Percentiles rank a stretch among this genome's conserved stretches.
These are phyloP conservation scores for Sardina pilchardus DNA, from an alignment of 2,113 vertebrate species.

Conservation along the genomic window DNA sequence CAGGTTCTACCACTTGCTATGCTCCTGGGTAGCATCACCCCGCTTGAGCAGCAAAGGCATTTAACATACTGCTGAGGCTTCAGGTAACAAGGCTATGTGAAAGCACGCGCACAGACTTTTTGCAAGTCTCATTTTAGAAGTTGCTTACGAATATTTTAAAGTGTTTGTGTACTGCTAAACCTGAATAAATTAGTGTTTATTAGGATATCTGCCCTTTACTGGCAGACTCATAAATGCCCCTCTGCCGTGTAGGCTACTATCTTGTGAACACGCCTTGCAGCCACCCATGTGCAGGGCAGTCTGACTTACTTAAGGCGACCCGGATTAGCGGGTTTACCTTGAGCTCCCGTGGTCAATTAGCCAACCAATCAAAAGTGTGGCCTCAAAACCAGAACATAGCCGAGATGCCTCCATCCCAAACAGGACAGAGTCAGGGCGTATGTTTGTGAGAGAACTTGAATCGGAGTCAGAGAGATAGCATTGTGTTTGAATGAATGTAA, in stretches of 20 bases:
- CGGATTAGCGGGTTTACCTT: background rate
- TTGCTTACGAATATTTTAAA: background rate
- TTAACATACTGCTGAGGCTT: background rate
- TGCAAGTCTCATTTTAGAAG: background rate
- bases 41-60: background rate
- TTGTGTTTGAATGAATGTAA: background rate
- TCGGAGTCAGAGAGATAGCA: background rate
- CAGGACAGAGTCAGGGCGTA: constrained; percentile 51
- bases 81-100: background rate
- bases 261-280: background rate
- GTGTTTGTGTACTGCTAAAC: background rate
- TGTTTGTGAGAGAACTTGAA: background rate
- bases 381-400: background rate
- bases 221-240: background rate
- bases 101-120: background rate
- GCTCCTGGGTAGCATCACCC: background rate
- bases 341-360: background rate
- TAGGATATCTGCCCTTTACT: background rate
- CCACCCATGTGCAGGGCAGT: background rate
- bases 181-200: background rate
- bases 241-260: background rate
- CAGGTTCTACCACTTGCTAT: background rate
- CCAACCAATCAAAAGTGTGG: background rate
- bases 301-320: background rate
- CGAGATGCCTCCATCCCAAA: background rate